Base-by-base conservation (phyloP, 2,888 invertebrate genomes). In the Octonoba sinensis region DNA sequence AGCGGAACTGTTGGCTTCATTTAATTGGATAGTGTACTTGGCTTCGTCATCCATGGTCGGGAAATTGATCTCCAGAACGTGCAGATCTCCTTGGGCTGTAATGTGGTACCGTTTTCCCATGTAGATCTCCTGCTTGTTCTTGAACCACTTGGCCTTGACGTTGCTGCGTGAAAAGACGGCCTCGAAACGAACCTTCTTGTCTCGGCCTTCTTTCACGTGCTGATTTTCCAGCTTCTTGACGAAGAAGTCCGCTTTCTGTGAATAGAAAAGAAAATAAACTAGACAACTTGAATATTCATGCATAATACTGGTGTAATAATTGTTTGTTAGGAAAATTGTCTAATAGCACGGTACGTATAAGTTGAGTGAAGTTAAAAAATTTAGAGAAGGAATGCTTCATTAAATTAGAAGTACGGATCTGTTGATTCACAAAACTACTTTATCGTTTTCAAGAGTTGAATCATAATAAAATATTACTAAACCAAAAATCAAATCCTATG, bases 11-110 rank as follows among this genome's bases (percentile, higher is more conserved):
- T 93, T 92, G 65, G 95, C 92, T 72, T 97, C 96, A 86, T 95
- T 94, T 86, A 97, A 96, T 90, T 99, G 97, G 87, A 97, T 93
- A 0, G 95, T 95, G 88, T 97, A 98, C 90, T 97, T 97, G 86
- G 98, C 99, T 85, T 95, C 95, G 89, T 99, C 99, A 86, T 99
- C 99, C 59, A 96, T 95, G 90, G 95, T 96, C 0, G 99, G 97
- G 87, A 92, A 92, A 88, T 92, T 91, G 87, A 99, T 96, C 85
- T 95, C 94, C 84, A 99, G 91, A 87, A 93, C 94, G 89, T 99
- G 97, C 0, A 93, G 92, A 87, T 97, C 96, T 87, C 94, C 94
- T 88, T 98, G 97, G 87, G 93, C 94, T 87, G 94, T 94, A 89
- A 99, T 95, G 90, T 99, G 97, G 89, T 95, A 99, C 89, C 97